Evolutionary conservation across 2,888 invertebrate species (phyloP), one percentile per base, ranked within the genome.

Genomic region (Drosophila formosana): DNA sequence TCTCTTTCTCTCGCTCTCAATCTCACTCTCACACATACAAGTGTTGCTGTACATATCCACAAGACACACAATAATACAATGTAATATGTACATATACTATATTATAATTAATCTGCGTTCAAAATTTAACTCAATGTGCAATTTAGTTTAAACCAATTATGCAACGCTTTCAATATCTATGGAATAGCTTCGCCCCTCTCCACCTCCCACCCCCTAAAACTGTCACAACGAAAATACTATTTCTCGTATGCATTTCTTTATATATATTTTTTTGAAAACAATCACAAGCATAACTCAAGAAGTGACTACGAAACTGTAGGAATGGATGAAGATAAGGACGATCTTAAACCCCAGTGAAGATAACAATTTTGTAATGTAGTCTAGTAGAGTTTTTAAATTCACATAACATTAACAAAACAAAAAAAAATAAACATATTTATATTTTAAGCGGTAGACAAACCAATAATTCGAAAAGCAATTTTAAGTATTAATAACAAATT

Each of bases 61-160:
- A 56, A 71, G 57, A 64, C 63, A 47, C 47, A 39, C 60, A 75
- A 69, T 72, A 66, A 82, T 82, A 80, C 82, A 87, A 84, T 72
- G 70, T 75, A 84, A 84, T 88, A 77, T 81, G 69, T 86, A 83
- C 80, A 83, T 85, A 50, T 64, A 83, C 80, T 83, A 82, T 72
- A 50, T 64, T 83, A 81, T 82, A 84, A 73, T 75, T 63, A 66
- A 72, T 39, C 72, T 84, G 70, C 83, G 82, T 87, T 84, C 85
- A 78, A 87, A 83, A 87, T 84, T 82, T 67, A 78, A 87, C 68
- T 78, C 72, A 84, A 84, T 84, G 83, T 84, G 83, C 83, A 84
- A 84, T 84, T 87, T 84, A 84, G 87, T 84, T 87, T 84, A 87
- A 75, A 75, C 49, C 66, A 70, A 69, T 70, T 75, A 60, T 60